Evolutionary conservation across 23 tunicate genomes (phyloP).

Genomic region (Trididemnum nubilum): DNA sequence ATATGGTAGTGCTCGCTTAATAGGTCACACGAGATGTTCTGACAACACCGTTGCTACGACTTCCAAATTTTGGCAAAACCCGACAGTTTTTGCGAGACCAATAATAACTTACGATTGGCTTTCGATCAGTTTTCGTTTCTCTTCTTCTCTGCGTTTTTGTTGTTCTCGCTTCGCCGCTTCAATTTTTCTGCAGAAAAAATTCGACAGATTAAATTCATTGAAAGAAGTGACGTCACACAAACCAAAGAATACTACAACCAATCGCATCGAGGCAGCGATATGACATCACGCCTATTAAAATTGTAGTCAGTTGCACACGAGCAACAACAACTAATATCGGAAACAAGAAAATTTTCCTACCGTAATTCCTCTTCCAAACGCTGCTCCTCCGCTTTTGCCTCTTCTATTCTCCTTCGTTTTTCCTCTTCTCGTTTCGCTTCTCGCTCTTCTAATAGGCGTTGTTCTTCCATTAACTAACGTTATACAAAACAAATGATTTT

Average conservation of each 20-base stretch:
- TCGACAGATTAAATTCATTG: too few relatives aligned
- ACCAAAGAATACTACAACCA: too few relatives aligned
- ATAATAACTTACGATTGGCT: not conserved
- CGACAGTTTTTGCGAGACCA: not conserved
- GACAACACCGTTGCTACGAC: too few relatives aligned
- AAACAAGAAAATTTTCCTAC: too few relatives aligned
- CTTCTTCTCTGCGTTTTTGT: slow-evolving; percentile 56
- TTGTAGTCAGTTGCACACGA: too few relatives aligned
- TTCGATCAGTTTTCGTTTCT: slow-evolving; percentile 40
- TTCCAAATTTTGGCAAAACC: too few relatives aligned
- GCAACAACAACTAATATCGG: too few relatives aligned
- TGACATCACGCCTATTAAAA: too few relatives aligned
- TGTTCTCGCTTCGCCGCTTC: slow-evolving; percentile 51
- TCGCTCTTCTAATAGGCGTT: slow-evolving; percentile 49
- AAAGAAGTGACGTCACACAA: too few relatives aligned
- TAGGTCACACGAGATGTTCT: too few relatives aligned
- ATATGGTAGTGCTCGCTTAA: too few relatives aligned
- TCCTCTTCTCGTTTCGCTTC: slow-evolving; percentile 74
- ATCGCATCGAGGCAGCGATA: too few relatives aligned
- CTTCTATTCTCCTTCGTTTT: slow-evolving; percentile 66
- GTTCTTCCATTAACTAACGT: slow-evolving; percentile 60
- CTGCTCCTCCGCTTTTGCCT: slow-evolving; percentile 64
- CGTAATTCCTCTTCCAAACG: slow-evolving; percentile 66
- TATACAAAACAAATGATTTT: not conserved
- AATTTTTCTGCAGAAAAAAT: slow-evolving; percentile 77